Evolutionary conservation across 2,797 vertebrate species (phyloP), one percentile per base, ranked within the genome.

Genomic region (Leptodactylus fallax): DNA sequence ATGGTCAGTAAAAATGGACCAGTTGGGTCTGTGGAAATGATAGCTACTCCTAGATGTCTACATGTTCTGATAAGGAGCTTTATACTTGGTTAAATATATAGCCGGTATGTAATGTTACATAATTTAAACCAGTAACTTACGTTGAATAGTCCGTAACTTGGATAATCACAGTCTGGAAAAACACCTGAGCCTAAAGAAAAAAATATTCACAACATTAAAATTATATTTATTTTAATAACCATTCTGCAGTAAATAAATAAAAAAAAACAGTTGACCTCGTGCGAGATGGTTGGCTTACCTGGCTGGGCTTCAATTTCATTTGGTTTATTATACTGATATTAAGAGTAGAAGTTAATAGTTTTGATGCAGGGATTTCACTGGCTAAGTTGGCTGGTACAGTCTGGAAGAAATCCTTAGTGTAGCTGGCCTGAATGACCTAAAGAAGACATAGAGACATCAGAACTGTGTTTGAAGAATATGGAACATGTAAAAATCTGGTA

Each of bases 251-350:
- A 21, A 1, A 49, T 0, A 76, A 51, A 72, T 11, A 36, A 36
- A 36, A 36, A 36, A 36, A 36, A 27, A 3, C 63, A 19, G 17
- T 72, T 36, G 25, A 47, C 6, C 2, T 76, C 5, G 9, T 2
- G 0, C 16, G 45, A 72, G 16, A 4, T 8, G 25, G 27, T 36
- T 14, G 27, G 71, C 9, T 0, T 85, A 90, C 90, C 88, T 90
- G 90, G 49, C 16, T 45, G 14, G 67, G 3, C 27, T 79, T 87
- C 88, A 86, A 89, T 53, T 79, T 36, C 90, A 85, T 90, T 25
- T 55, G 27, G 55, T 83, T 87, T 69, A 90, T 84, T 53, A 51
- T 53, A 83, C 5, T 49, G 45, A 85, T 7, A 13, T 65, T 79
- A 23, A 56, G 72, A 21, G 19, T 81, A 55, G 74, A 45, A 7